Conservation (phyloP, 2,797 vertebrate species). For the Hydrolagus colliei region DNA sequence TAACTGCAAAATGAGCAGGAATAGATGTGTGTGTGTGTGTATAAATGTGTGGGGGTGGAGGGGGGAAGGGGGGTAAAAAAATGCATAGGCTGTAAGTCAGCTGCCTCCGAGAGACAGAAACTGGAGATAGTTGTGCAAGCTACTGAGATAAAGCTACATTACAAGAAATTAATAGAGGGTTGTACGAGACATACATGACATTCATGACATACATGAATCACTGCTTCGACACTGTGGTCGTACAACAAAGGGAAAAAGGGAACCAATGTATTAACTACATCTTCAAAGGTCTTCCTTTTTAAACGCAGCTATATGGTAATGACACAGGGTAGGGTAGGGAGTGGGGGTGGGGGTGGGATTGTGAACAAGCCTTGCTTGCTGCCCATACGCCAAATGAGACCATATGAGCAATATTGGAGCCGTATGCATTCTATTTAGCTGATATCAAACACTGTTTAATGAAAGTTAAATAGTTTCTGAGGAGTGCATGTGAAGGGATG, state of each 20-base stretch:
- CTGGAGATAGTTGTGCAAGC: conserved; percentile 72
- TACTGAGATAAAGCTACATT: conserved; percentile 91
- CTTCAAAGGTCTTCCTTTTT: conserved; percentile 83
- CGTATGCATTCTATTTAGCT: conserved; percentile 74
- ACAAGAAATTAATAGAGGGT: conserved; percentile 92
- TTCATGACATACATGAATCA: conserved; percentile 75
- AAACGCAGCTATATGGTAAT: conserved; percentile 69
- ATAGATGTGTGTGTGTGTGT: too few species aligned
- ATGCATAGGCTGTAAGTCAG: conserved; percentile 44
- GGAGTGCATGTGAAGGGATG: conserved; percentile 58
- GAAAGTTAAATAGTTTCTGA: conserved; percentile 87
- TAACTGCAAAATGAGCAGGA: conserved; percentile 42
- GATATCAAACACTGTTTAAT: conserved; percentile 87
- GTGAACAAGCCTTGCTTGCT: conserved; percentile 58
- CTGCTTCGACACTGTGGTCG: conserved; percentile 77
- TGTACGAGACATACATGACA: conserved; percentile 63
- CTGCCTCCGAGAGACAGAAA: conserved; percentile 53
- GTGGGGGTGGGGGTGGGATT: conserved; percentile 49
- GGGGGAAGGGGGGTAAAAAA: conserved; percentile 36
- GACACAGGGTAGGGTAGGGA: conserved; percentile 67
- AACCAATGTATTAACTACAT: conserved; percentile 79
- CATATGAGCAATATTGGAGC: conserved; percentile 74
- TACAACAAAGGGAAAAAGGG: conserved; percentile 78
- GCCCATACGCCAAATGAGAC: conserved; percentile 72
- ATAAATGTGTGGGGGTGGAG: too few species aligned